Evolutionary conservation across 2,888 invertebrate species (phyloP).

Genomic region (Bimastos eiseni): DNA sequence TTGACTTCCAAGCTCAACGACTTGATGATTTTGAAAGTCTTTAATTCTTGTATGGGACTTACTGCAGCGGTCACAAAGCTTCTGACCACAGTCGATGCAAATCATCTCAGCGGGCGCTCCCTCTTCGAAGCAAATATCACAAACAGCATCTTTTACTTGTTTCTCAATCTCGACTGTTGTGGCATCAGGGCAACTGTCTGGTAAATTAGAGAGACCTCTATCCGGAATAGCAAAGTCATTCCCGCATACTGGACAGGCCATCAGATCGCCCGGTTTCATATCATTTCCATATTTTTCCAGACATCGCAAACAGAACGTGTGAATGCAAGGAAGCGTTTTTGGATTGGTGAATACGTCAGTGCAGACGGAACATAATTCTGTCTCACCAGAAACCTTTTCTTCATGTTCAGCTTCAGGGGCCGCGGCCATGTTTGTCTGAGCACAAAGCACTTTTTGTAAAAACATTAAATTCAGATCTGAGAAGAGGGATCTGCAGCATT

Average conservation of each 20-base stretch:
- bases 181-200: neutral
- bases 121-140: neutral
- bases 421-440: neutral
- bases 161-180: neutral
- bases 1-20: neutral
- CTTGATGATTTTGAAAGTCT: neutral
- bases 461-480: no score
- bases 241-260: neutral
- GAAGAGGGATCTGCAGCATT: no score
- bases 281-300: neutral
- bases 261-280: neutral
- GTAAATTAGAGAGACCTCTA: neutral
- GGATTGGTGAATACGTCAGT: neutral
- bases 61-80: neutral
- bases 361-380: neutral
- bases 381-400: neutral
- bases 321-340: neutral
- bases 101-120: neutral
- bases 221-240: neutral
- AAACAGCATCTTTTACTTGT: neutral
- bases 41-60: neutral
- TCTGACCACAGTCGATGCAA: neutral
- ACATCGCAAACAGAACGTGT: neutral
- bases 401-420: neutral
- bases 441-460: no score